Conservation (phyloP, 2,888 invertebrate species). For the Lithophane socia region DNA sequence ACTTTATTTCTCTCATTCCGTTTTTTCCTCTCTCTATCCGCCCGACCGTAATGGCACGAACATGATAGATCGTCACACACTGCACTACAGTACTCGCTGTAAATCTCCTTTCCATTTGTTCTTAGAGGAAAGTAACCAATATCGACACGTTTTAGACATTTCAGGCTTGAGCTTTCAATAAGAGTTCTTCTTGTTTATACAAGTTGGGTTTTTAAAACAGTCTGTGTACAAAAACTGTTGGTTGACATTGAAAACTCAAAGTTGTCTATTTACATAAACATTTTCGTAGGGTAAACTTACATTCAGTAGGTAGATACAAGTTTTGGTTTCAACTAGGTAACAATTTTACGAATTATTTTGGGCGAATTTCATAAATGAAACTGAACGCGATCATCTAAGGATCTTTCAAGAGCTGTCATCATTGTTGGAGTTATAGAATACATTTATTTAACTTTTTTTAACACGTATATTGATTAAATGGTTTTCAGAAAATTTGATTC, state of each 20-base stretch:
- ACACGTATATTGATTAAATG: neutral
- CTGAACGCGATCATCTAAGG: neutral
- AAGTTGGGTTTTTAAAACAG: neutral
- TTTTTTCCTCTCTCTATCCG: conserved; percentile 8
- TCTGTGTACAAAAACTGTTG: conserved; percentile 4
- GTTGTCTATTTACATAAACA: neutral
- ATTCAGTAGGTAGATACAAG: neutral
- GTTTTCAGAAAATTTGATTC: no score
- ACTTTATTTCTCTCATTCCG: conserved; percentile 21
- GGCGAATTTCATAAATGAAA: neutral
- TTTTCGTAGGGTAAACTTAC: neutral
- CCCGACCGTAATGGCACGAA: conserved; percentile 32
- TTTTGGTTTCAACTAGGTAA: neutral
- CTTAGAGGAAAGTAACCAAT: conserved; percentile 24
- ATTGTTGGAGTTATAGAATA: neutral
- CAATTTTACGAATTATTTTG: neutral
- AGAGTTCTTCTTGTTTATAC: neutral
- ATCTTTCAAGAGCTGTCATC: no score
- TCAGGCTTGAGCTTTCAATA: conserved; percentile 20
- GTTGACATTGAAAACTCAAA: conserved; percentile 10
- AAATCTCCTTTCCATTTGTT: conserved; percentile 42
- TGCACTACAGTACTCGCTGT: conserved; percentile 15
- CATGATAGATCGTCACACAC: conserved; percentile 46
- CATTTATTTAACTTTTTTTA: neutral
- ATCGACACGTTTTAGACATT: conserved; percentile 41